Evolutionary conservation across 2,888 invertebrate genomes (phyloP).

Genomic region (Cataglyphis altisquamis): DNA sequence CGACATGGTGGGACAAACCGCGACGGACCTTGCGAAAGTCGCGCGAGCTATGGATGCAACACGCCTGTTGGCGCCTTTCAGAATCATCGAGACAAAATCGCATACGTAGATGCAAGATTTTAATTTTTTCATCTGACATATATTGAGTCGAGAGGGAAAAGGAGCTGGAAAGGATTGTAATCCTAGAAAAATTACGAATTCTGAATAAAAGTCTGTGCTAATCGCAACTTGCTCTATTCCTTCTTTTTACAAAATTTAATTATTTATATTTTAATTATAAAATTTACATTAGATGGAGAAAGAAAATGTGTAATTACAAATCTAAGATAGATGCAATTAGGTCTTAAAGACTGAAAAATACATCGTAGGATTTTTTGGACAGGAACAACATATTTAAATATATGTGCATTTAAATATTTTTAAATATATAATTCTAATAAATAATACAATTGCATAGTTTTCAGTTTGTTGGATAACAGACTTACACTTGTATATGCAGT

Average conservation of each 20-base stretch:
- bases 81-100: neutral
- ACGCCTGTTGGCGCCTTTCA: constrained; percentile 18
- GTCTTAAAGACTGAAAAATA: neutral
- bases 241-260: neutral
- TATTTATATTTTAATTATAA: neutral
- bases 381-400: neutral
- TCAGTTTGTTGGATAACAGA: neutral
- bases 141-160: neutral
- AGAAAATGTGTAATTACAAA: neutral
- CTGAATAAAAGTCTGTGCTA: neutral
- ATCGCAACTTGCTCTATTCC: neutral
- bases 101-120: neutral
- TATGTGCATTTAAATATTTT: neutral
- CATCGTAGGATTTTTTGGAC: neutral
- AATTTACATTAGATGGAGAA: neutral
- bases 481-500: neutral
- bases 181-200: neutral
- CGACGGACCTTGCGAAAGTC: constrained; percentile 87
- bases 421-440: neutral
- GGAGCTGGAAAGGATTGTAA: neutral
- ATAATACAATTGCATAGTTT: neutral
- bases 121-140: neutral
- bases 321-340: neutral
- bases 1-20: constrained; percentile 88
- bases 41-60: constrained; percentile 23